A percentile compares a stretch with the other conserved stretches of the same genome.
Conservation (phyloP, 1,140 invertebrate species). For the Homarus americanus region DNA sequence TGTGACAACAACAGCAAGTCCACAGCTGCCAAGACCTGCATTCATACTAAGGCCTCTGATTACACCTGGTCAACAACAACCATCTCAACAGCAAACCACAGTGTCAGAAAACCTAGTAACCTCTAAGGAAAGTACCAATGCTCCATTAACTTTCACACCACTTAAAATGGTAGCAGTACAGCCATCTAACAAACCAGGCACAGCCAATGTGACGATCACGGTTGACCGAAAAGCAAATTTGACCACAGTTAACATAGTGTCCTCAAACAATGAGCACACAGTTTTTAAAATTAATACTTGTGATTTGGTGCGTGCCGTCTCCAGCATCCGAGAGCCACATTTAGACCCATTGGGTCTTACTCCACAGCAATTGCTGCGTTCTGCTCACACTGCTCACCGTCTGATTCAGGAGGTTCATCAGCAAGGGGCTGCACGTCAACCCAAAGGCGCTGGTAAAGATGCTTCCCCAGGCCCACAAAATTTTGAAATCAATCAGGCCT, state of each 20-base stretch:
- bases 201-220: constrained; percentile 72
- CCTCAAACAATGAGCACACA: constrained; percentile 73
- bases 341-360: constrained; percentile 71
- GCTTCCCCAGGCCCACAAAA: constrained; percentile 57
- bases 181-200: constrained; percentile 53
- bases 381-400: constrained; percentile 70
- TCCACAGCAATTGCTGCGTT: constrained; percentile 66
- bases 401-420: constrained; percentile 70
- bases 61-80: constrained; percentile 23
- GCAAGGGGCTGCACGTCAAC: constrained; percentile 23
- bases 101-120: constrained; percentile 20
- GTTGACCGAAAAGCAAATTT: constrained; percentile 72
- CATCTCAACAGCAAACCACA: constrained; percentile 30
- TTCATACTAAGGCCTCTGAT: constrained; percentile 54
- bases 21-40: constrained; percentile 53
- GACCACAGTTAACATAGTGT: constrained; percentile 70
- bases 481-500: constrained; percentile 73
- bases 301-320: constrained; percentile 72
- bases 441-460: constrained; percentile 38
- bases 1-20: constrained; percentile 4
- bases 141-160: constrained; percentile 52
- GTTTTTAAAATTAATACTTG: constrained; percentile 74
- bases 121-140: constrained; percentile 41
- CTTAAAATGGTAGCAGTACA: constrained; percentile 62
- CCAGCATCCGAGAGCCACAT: constrained; percentile 69